These are phyloP conservation scores for Phymatocera aterrima DNA, from an alignment of 2,888 invertebrate genomes.

Conservation along the genomic window DNA sequence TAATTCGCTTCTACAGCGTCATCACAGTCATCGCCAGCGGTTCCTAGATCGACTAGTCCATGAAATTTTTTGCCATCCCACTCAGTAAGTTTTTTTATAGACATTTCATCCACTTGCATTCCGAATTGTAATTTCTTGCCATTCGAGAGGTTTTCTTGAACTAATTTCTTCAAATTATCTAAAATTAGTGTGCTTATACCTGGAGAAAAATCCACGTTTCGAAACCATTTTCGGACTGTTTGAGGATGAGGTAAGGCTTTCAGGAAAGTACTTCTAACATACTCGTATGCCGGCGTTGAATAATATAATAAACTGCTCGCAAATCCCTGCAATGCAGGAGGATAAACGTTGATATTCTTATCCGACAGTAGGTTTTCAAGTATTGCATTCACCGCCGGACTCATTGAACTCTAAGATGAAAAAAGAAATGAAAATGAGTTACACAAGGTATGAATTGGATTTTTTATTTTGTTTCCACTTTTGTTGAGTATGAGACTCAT, in stretches of 20 bases:
- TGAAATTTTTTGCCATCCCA: constrained; percentile 62
- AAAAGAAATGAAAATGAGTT: constrained; percentile 6
- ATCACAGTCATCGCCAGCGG: constrained; percentile 54
- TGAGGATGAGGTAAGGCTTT: constrained; percentile 51
- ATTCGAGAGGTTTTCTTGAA: constrained; percentile 44
- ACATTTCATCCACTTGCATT: constrained; percentile 45
- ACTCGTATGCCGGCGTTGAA: too few species aligned
- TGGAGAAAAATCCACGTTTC: constrained; percentile 46
- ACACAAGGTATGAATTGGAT: constrained; percentile 8
- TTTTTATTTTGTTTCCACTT: neutral
- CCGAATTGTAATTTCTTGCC: constrained; percentile 46
- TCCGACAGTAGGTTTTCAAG: constrained; percentile 1
- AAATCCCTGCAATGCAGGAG: constrained; percentile 32
- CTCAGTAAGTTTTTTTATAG: constrained; percentile 52
- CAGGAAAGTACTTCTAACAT: too few species aligned
- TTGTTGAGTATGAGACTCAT: neutral
- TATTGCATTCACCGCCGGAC: neutral
- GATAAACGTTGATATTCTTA: constrained; percentile 2
- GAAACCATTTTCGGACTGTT: too few species aligned
- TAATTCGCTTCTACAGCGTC: constrained; percentile 55
- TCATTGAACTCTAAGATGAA: constrained; percentile 14
- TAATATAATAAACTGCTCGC: constrained; percentile 48
- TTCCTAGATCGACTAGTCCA: constrained; percentile 62
- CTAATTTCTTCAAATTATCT: constrained; percentile 43
- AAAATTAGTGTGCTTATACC: constrained; percentile 37